phyloP scores from a whole-genome alignment of 2,797 vertebrate genomes.

The Vipera ursinii region DNA sequence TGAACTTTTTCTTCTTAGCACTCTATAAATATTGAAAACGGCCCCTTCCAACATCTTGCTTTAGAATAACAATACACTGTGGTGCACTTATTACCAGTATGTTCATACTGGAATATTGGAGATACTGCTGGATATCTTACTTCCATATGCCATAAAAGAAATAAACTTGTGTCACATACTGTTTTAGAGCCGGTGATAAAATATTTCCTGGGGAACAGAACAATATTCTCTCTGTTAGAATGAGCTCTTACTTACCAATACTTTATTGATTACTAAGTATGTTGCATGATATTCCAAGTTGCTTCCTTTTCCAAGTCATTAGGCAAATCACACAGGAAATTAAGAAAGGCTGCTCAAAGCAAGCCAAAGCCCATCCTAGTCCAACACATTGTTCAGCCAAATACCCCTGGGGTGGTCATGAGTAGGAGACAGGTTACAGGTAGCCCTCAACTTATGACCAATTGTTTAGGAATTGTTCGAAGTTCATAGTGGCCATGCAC shows the following conservation, averaged over 20 bases:
- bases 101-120: constrained; percentile 20
- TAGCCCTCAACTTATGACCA: too few species aligned
- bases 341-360: not conserved
- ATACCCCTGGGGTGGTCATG: not conserved
- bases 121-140: constrained; percentile 24
- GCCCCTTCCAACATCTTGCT: constrained; percentile 35
- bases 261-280: constrained; percentile 2
- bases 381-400: not conserved
- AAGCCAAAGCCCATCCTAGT: not conserved
- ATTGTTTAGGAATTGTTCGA: too few species aligned
- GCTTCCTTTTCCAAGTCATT: not conserved
- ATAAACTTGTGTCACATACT: not conserved
- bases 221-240: constrained; percentile 1
- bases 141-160: constrained; percentile 34
- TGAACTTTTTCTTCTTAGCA: constrained; percentile 30
- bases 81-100: constrained; percentile 19
- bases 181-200: constrained; percentile 41
- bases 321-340: not conserved
- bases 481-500: too few species aligned
- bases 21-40: constrained; percentile 21
- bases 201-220: constrained; percentile 35
- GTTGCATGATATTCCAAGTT: not conserved
- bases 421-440: not conserved
- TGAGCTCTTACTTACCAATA: constrained; percentile 49
- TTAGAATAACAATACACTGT: constrained; percentile 15